Percentiles rank a stretch among this genome's conserved stretches.
Conservation (phyloP, 2,888 invertebrate genomes). For the Zootermopsis nevadensis region DNA sequence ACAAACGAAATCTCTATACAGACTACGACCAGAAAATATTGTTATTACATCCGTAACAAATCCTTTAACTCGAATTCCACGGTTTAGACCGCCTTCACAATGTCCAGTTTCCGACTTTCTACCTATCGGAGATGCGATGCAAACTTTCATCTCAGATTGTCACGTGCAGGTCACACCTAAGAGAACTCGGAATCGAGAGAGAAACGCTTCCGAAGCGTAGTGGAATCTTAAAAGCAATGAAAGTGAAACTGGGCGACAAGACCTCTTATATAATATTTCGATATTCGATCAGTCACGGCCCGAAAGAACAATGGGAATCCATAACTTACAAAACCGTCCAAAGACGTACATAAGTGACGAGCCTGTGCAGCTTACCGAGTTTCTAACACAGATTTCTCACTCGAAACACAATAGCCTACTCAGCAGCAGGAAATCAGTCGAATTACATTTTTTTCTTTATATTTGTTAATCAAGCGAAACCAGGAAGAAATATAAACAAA, state of each 20-base stretch:
- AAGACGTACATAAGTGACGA: not conserved
- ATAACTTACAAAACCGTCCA: not conserved
- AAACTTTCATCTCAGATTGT: not conserved
- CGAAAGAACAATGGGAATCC: slow-evolving; percentile 1
- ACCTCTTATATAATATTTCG: not conserved
- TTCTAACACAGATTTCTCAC: not conserved
- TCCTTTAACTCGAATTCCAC: not conserved
- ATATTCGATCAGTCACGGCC: not conserved
- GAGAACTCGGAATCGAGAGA: slow-evolving; percentile 4
- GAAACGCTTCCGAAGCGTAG: slow-evolving; percentile 2
- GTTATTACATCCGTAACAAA: slow-evolving; percentile 10
- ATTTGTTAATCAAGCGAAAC: not conserved
- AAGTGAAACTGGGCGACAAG: slow-evolving; percentile 4
- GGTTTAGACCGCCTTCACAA: not conserved
- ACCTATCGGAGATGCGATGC: not conserved
- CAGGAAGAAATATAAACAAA: too few relatives aligned
- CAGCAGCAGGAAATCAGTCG: not conserved
- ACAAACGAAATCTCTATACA: too few relatives aligned
- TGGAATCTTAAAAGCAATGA: not conserved
- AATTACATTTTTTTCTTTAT: not conserved
- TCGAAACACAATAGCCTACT: too few relatives aligned
- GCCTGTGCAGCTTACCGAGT: too few relatives aligned
- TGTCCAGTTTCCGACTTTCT: not conserved
- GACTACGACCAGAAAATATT: not conserved
- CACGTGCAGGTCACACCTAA: slow-evolving; percentile 3